Base-by-base conservation (phyloP, 2,113 vertebrate genomes). In the Pavo muticus region DNA sequence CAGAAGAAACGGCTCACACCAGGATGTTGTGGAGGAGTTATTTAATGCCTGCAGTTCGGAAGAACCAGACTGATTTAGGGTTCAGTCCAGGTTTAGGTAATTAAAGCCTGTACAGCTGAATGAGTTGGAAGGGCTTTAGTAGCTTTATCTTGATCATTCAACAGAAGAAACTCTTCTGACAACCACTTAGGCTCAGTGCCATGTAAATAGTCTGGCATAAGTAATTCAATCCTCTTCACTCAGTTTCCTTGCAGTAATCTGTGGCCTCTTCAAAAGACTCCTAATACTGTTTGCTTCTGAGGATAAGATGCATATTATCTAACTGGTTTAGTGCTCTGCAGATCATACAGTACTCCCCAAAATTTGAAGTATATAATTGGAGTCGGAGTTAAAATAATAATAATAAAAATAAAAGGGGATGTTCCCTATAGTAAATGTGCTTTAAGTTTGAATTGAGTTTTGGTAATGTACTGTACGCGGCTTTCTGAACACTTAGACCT, bases 181-280 rank as follows among this genome's bases (percentile, higher is more conserved):
- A 96, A 83, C 45, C 73, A 11, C 64, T 73, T 76, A 76, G 95
- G 79, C 91, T 93, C 84, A 61, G 87, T 70, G 78, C 73, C 91
- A 93, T 23, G 25, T 21, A 91, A 85, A 93, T 73, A 91, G 20
- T 93, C 91, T 75, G 75, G 73, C 82, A 59, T 89, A 91, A 91
- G 93, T 57, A 85, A 92, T 74, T 69, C 79, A 88, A 15, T 45
- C 61, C 72, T 88, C 81, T 75, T 77, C 88, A 40, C 71, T 67
- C 80, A 79, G 80, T 76, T 94, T 87, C 79, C 89, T 85, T 69
- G 60, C 72, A 93, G 82, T 71, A 77, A 48, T 35, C 52, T 60
- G 30, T 4, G 8, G 79, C 80, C 87, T 82, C 81, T 82, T 39
- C 79, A 68, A 63, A 56, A 84, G 64, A 60, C 24, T 82, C 39